Conservation (phyloP, 2,113 vertebrate genomes). For the Hystrix cristata region DNA sequence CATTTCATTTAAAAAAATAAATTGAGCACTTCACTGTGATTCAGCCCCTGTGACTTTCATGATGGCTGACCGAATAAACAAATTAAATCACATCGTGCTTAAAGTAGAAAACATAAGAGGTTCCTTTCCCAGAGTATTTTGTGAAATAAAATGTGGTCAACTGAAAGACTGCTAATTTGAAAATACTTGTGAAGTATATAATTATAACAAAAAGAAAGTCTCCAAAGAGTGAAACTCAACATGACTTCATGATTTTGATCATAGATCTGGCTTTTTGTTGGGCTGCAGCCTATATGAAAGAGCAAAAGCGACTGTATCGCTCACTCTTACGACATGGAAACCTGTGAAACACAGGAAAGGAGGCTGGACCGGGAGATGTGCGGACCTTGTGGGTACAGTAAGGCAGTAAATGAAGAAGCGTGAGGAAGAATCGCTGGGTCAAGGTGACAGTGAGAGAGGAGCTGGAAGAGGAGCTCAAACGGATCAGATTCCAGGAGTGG, state of each 20-base stretch:
- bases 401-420: neutral
- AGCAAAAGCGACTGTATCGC: neutral
- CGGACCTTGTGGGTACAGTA: rapidly evolving
- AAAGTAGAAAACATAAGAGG: neutral
- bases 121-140: neutral
- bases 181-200: neutral
- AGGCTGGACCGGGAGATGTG: rapidly evolving
- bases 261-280: neutral
- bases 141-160: neutral
- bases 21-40: neutral
- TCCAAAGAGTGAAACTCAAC: neutral
- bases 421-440: neutral
- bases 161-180: neutral
- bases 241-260: neutral
- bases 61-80: neutral
- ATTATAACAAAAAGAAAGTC: neutral
- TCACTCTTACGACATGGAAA: rapidly evolving
- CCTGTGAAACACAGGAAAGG: rapidly evolving
- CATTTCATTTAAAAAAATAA: neutral
- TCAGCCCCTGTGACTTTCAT: neutral
- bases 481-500: rapidly evolving
- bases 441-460: neutral
- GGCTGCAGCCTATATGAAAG: neutral
- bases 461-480: neutral
- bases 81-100: neutral